phyloP scores from a whole-genome alignment of 2,113 vertebrate species.

The Calypte anna region DNA sequence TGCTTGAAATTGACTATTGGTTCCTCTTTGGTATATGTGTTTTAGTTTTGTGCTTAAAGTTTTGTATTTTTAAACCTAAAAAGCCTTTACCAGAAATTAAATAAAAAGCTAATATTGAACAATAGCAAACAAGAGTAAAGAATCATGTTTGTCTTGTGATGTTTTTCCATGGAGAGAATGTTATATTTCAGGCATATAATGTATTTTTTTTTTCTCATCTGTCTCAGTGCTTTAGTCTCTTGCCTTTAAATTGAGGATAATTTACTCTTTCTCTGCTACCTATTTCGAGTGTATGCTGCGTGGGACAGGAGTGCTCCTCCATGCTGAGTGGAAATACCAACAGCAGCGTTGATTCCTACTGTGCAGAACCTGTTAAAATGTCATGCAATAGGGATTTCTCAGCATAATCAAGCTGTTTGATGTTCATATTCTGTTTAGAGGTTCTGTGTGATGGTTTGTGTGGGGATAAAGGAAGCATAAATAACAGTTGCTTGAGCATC shows the following conservation, averaged over 20 bases:
- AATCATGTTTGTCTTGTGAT: not conserved
- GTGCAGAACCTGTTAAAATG: not conserved
- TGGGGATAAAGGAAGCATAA: not conserved
- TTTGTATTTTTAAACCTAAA: not conserved
- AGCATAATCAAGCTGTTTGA: constrained; percentile 8
- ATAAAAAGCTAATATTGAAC: not conserved
- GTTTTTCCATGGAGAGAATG: not conserved
- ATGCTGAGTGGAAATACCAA: not conserved
- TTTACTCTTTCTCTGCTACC: not conserved
- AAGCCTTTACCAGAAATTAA: not conserved
- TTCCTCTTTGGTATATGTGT: not conserved
- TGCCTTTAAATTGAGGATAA: not conserved
- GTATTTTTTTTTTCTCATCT: not conserved
- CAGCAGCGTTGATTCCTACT: not conserved
- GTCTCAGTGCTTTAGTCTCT: not conserved
- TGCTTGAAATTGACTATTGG: not conserved
- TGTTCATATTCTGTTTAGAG: not conserved
- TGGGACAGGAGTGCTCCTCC: not conserved
- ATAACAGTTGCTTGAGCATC: constrained; percentile 6
- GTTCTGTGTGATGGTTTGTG: not conserved
- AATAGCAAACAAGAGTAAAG: not conserved
- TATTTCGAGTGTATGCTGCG: not conserved
- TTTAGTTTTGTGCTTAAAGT: not conserved
- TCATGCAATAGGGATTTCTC: not conserved
- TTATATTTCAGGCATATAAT: not conserved